phyloP scores from a whole-genome alignment of 2,797 vertebrate genomes.

The Falco novaeseelandiae region DNA sequence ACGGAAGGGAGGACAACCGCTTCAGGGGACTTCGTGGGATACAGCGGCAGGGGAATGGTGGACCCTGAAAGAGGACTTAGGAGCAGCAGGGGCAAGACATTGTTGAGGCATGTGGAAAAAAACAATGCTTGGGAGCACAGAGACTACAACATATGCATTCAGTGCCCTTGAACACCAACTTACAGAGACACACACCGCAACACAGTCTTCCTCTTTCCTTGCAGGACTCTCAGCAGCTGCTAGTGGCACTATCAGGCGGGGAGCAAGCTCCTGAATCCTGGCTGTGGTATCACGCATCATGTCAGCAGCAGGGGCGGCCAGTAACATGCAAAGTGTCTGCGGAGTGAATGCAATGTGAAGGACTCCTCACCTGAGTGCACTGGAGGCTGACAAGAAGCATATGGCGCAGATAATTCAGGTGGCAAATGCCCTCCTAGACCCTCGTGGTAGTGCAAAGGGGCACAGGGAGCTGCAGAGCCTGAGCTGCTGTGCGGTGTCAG shows the following conservation, averaged over 20 bases:
- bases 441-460: neutral
- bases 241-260: neutral
- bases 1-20: neutral
- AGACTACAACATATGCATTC: neutral
- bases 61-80: neutral
- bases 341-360: neutral
- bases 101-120: neutral
- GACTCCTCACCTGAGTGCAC: neutral
- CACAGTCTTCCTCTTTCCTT: neutral
- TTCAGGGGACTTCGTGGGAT: neutral
- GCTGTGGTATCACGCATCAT: neutral
- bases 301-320: neutral
- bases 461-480: neutral
- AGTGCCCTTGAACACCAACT: neutral
- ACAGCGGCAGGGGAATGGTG: neutral
- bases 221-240: neutral
- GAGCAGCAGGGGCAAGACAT: neutral
- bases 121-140: neutral
- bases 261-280: neutral
- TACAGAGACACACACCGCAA: neutral
- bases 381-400: neutral
- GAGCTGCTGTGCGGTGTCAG: neutral
- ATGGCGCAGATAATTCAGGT: neutral
- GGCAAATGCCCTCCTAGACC: neutral
- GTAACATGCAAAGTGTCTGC: rapidly evolving